Base-by-base conservation (phyloP, 92 coral and sea anemone genomes). In the Virgularia gustaviana region DNA sequence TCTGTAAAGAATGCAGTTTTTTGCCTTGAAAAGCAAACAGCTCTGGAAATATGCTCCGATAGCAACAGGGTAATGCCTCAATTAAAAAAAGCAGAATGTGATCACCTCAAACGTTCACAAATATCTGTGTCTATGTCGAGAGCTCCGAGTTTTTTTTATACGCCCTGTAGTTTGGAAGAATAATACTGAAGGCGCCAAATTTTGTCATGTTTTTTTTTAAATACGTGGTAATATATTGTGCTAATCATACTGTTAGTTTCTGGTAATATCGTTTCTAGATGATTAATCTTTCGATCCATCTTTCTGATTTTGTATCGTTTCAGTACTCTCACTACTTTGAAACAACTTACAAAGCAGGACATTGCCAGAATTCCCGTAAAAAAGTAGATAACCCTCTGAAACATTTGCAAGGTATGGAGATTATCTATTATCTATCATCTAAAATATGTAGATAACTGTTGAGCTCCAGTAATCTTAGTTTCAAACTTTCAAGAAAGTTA, bases 361-460 rank as follows among this genome's bases (percentile, higher is more conserved):
- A 68, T 35, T 53, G 75, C 33, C 19, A 41, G 11, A 68, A 65
- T 24, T 86, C 83, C 27, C 76, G 72, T 3, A 84, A 71, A 43
- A 85, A 71, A 78, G 85, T 89, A 30, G 96, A 96, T 6, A 75
- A 74, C 13, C 85, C 82, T 10, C 71, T 92, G 34, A 87, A 89
- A 58, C 92, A 85, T 60, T 78, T 89, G 28, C 90, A 87, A 89
- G 98, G 98, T 90, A 67, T n/a, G n/a, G n/a, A n/a, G n/a, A n/a
- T n/a, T n/a, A n/a, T n/a, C n/a, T n/a, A n/a, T n/a, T n/a, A n/a
- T n/a, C n/a, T n/a, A n/a, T n/a, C n/a, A n/a, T n/a, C n/a, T n/a
- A n/a, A n/a, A n/a, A n/a, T n/a, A n/a, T n/a, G n/a, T n/a, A n/a
- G n/a, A n/a, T n/a, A n/a, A n/a, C n/a, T n/a, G n/a, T n/a, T n/a